Base-by-base conservation (phyloP, 1,140 invertebrate species). In the Heliconius nattereri region DNA sequence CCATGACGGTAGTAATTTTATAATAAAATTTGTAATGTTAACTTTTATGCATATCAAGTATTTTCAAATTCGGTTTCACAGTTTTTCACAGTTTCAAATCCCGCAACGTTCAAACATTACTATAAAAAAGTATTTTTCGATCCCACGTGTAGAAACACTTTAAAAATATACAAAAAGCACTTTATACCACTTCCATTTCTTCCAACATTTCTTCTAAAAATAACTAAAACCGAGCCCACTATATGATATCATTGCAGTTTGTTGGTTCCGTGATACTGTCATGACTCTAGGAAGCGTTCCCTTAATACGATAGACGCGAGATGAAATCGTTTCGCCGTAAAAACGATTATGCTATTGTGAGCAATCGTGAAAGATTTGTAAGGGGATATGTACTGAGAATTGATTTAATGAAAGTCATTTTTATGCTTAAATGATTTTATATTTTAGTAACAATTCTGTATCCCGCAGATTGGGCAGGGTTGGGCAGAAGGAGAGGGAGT, bases 231-330 rank as follows among this genome's bases (percentile, higher is more conserved):
- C 60, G 11, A 32, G 35, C 29, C 23, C 37, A 20, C 37, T 35
- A 20, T 35, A 54, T 35, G 20, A 73, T 79, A 75, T 71, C 75
- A 75, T 60, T 79, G 57, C 73, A 85, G 83, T 78, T 83, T 77
- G 72, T 83, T 77, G 78, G 75, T 26, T 80, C 79, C 75, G 66
- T 75, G 75, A 76, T 70, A 45, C 35, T 49, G 60, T 70, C 75
- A 57, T 78, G 72, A 83, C 35, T 76, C 82, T 83, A 85, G 84
- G 85, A 84, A 84, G 76, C 78, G 79, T 81, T 81, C 80, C 52
- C 78, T 71, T 85, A 81, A 86, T 84, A 71, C 83, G 83, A 78
- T 80, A 76, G 81, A 78, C 49, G 73, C 52, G 74, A 72, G 81
- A 76, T 78, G 52, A 52, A 80, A 80, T 80, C 76, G 79, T 76